A percentile compares a stretch with the other conserved stretches of the same genome.
Conservation (phyloP, 2,888 invertebrate species). For the Ferdinandea cuprea region DNA sequence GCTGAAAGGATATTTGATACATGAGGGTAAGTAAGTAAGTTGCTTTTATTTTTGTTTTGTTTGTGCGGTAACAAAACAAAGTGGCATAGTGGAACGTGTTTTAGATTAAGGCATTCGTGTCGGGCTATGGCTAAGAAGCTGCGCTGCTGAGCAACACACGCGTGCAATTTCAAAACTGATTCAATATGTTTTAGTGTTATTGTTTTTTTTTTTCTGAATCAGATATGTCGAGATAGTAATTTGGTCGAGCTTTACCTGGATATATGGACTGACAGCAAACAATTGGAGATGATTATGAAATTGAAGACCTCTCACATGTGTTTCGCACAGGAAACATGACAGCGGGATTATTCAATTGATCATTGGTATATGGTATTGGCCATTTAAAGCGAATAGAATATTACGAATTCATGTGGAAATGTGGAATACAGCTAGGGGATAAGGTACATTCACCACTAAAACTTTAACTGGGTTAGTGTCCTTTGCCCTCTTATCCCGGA, state of each 20-base stretch:
- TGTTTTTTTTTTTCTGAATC: background rate
- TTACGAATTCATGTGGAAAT: no score
- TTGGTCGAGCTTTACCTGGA: background rate
- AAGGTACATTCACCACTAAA: no score
- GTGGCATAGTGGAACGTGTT: constrained; percentile 33
- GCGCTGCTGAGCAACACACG: background rate
- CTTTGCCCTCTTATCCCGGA: no score
- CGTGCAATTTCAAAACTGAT: constrained; percentile 9
- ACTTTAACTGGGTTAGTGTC: no score
- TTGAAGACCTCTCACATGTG: background rate
- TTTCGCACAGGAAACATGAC: no score
- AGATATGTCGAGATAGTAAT: background rate
- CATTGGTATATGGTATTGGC: no score
- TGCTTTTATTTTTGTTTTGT: background rate
- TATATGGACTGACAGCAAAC: background rate
- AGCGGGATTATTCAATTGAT: no score
- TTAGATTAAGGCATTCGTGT: constrained; percentile 4
- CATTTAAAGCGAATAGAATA: no score
- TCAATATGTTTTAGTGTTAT: background rate
- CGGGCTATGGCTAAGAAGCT: no score
- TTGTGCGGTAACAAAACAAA: constrained; percentile 41
- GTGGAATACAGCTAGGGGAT: no score
- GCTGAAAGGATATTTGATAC: constrained; percentile 50
- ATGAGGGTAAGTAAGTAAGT: constrained; percentile 21
- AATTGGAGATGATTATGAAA: background rate